Evolutionary conservation across 35 echinoderm and acorn worm genomes (phyloP), one percentile per base, ranked within the genome.

Genomic region (Amphiura filiformis): DNA sequence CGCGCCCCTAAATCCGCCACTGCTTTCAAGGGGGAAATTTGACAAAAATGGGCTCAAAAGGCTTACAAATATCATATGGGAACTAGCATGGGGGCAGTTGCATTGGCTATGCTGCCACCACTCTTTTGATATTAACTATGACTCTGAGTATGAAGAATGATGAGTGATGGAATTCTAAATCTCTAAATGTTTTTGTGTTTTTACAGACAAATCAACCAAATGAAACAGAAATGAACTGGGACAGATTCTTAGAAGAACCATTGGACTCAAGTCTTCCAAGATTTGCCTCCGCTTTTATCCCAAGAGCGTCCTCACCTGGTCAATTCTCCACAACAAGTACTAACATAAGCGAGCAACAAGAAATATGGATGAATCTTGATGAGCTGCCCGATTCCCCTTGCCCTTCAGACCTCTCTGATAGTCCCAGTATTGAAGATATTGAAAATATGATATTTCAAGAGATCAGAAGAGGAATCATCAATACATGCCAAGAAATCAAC

Each of bases 401-500:
- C 61, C 61, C 61, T 23, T 18, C 61, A 26, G 61, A 18, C 28
- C 9, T n/a, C 17, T 13, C 7, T 30, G 61, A 85, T 37, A 31
- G 49, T 52, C 39, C 44, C 26, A 56, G 65, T 23, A 65, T 85
- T 56, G 83, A 85, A 15, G 47, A 85, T 15, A 35, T 85, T 26
- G 32, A 36, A 11, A 31, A 85, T 32, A 35, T 85, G 52, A 85
- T 85, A 23, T 32, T 36, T 1, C 56, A 32, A 23, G 83, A 85
- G 18, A 40, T 85, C 47, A 64, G 35, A 56, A 61, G 28, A 0
- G 52, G 65, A 11, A 85, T 85, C 14, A 37, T 36, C 32, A 64
- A 56, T n/a, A 37, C 56, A 1, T 85, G 83, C 47, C 44, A 85
- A 28, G 32, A 36, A 13, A 85, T 85, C 56, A 61, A 85, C 83